Conservation (phyloP, 2,113 vertebrate genomes). For the Gymnogyps californianus region DNA sequence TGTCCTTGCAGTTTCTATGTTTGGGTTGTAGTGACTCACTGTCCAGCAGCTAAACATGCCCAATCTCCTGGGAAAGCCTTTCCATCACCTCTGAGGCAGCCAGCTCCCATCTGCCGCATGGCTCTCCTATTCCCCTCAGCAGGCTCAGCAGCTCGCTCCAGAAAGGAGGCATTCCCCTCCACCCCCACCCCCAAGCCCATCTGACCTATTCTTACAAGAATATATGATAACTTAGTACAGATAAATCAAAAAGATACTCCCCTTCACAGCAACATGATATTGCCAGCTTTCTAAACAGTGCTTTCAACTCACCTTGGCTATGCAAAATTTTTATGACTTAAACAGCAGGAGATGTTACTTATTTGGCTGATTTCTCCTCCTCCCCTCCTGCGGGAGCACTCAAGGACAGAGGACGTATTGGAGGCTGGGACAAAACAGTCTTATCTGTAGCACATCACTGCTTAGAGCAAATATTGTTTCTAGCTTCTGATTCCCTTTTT, state of each 20-base stretch:
- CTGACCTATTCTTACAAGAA: background rate
- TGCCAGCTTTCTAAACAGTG: background rate
- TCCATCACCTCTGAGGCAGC: background rate
- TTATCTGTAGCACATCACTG: background rate
- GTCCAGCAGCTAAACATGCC: background rate
- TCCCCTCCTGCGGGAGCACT: background rate
- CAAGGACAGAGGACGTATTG: background rate
- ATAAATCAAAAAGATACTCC: background rate
- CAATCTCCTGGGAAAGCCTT: background rate
- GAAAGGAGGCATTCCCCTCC: background rate
- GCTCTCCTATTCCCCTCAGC: background rate
- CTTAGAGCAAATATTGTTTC: constrained; percentile 37
- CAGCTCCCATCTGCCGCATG: rapidly evolving
- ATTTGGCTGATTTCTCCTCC: background rate
- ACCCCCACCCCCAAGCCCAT: background rate
- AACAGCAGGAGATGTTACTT: background rate
- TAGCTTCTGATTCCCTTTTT: constrained; percentile 21
- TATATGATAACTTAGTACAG: background rate
- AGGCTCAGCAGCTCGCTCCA: background rate
- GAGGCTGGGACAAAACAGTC: background rate
- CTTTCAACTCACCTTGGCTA: background rate
- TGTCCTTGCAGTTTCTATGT: background rate
- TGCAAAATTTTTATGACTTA: constrained; percentile 9
- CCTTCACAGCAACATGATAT: background rate
- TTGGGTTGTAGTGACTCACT: background rate